Base-by-base conservation (phyloP, 2,113 vertebrate genomes). In the Coreoperca whiteheadi region DNA sequence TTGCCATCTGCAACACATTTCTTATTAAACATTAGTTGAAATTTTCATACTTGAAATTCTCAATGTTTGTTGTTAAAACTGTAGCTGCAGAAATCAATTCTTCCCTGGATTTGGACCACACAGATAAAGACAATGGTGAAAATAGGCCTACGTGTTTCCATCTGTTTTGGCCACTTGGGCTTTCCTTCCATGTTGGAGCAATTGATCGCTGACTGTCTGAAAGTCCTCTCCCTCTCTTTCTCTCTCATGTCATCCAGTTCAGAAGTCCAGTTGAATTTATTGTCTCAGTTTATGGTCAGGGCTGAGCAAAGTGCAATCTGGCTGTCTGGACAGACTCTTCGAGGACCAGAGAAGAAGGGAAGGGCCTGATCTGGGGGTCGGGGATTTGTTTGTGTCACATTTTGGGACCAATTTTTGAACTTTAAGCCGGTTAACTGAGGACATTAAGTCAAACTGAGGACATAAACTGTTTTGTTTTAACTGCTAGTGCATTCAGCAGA, bases 281-380 rank as follows among this genome's bases (percentile, higher is more conserved):
- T 91, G 91, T 92, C 77, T 74, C 57, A 4, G 79, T 95, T 95
- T 94, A 96, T 93, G 89, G 86, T 83, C 39, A 6, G 48, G 50
- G 66, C 86, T 51, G 94, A 87, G 86, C 95, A 96, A 95, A 95
- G 95, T 94, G 85, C 94, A 88, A 65, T 25, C 60, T 69, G 79
- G 81, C 72, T 88, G 86, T 88, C 88, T 91, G 89, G 90, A 90
- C 84, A 79, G 81, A 80, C 87, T 91, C 89, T 83, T 72, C 3
- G 25, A 84, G 77, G 76, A 63, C 43, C 60, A 50, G 34, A 81
- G 65, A 54, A 79, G 65, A 61, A 79, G 83, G 88, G 87, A 83
- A 73, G 81, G 81, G 79, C 50, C 41, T 25, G 28, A 64, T 7
- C 2, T 8, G 11, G 20, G 60, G 56, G 63, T 20, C 50, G 4